A percentile compares a stretch with the other conserved stretches of the same genome.
Conservation (phyloP, 2,113 vertebrate species). For the Ginglymostoma cirratum region DNA sequence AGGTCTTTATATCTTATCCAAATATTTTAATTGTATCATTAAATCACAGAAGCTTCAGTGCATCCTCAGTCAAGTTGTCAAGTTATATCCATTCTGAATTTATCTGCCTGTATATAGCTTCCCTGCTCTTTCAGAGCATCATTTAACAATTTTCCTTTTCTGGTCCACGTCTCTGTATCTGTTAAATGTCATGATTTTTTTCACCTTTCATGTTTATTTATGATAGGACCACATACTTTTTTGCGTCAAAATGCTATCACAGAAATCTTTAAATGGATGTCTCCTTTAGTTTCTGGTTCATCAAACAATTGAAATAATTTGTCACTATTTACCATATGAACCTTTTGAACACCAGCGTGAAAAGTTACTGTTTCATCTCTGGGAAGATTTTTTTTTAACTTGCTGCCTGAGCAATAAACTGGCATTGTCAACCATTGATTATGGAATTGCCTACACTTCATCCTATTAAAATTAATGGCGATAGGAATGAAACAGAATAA, state of each 20-base stretch:
- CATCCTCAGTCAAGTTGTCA: neutral
- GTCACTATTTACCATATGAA: neutral
- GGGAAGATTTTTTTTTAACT: neutral
- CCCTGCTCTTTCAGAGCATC: neutral
- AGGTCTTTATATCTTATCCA: neutral
- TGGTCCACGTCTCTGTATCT: neutral
- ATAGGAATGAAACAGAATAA: too few relatives aligned
- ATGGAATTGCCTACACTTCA: too few relatives aligned
- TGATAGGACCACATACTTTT: neutral
- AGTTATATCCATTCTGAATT: neutral
- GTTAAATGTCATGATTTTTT: neutral
- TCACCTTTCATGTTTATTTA: neutral
- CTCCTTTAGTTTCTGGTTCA: neutral
- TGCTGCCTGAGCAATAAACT: neutral
- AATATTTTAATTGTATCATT: neutral
- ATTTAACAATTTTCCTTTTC: neutral
- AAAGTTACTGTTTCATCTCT: neutral
- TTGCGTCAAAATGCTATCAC: neutral
- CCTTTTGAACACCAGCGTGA: neutral
- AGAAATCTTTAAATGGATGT: neutral
- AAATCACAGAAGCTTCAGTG: neutral
- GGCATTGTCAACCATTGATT: neutral
- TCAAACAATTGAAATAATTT: neutral
- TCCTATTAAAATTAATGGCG: too few relatives aligned
- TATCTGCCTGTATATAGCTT: neutral